These are phyloP conservation scores for Poeciliopsis prolifica DNA, from an alignment of 2,113 vertebrate genomes.

Conservation along the genomic window DNA sequence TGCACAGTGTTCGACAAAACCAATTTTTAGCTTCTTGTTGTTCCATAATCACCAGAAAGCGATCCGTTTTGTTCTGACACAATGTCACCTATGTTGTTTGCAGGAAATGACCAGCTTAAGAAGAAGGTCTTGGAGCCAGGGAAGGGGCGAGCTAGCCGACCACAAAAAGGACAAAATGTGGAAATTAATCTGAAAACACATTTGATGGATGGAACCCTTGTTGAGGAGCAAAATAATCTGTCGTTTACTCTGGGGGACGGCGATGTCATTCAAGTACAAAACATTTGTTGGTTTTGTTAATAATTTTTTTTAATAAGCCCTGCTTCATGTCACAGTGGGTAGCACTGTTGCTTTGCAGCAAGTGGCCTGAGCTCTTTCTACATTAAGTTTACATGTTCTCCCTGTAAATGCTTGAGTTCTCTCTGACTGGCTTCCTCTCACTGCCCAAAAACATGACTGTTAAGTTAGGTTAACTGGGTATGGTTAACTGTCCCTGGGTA, in stretches of 20 bases:
- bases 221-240: slow-evolving; percentile 82
- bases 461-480: too few species aligned
- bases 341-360: background rate
- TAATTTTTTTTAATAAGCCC: background rate
- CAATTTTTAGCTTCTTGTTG: background rate
- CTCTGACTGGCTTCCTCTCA: too few species aligned
- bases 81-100: background rate
- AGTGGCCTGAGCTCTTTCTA: too few species aligned
- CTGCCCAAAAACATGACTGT: too few species aligned
- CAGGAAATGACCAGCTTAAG: slow-evolving; percentile 88
- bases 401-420: too few species aligned
- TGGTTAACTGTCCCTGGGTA: too few species aligned
- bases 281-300: background rate
- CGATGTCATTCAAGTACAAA: slow-evolving; percentile 92
- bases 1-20: background rate
- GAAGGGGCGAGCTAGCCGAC: slow-evolving; percentile 80
- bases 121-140: slow-evolving; percentile 89
- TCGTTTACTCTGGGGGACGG: slow-evolving; percentile 92
- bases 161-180: slow-evolving; percentile 89
- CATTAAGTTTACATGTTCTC: background rate
- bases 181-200: slow-evolving; percentile 82
- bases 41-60: background rate
- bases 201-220: slow-evolving; percentile 79
- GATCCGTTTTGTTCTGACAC: background rate
- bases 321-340: background rate